A percentile compares a stretch with the other conserved stretches of the same genome.
phyloP scores from a whole-genome alignment of 2,888 invertebrate species.

The Drosophila gaucha region DNA sequence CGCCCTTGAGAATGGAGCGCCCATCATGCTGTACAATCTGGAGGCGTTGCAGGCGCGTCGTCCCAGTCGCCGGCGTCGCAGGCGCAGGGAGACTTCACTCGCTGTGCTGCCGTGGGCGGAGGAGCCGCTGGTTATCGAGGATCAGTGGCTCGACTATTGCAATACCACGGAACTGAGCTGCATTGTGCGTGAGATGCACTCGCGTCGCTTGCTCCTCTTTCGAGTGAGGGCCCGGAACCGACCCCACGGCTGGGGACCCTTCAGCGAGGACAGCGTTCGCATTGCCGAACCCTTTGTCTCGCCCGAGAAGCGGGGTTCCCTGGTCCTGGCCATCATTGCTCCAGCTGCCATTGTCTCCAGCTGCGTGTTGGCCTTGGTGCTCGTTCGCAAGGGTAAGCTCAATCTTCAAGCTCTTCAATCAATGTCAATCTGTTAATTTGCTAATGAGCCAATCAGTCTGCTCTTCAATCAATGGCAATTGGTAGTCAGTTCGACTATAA shows the following conservation, averaged over 20 bases:
- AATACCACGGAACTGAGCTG: slow-evolving; percentile 92
- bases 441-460: not conserved
- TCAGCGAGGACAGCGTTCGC: slow-evolving; percentile 89
- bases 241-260: slow-evolving; percentile 92
- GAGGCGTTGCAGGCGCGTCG: slow-evolving; percentile 87
- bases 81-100: slow-evolving; percentile 43
- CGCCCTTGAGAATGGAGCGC: slow-evolving; percentile 91
- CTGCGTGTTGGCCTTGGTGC: slow-evolving; percentile 78
- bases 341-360: slow-evolving; percentile 85
- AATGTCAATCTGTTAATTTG: not conserved
- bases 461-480: not conserved
- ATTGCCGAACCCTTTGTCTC: slow-evolving; percentile 83
- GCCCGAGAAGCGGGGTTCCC: slow-evolving; percentile 82
- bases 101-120: slow-evolving; percentile 86
- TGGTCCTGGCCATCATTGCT: slow-evolving; percentile 88
- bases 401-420: not conserved
- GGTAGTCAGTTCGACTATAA: too few species aligned
- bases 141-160: slow-evolving; percentile 88
- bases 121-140: slow-evolving; percentile 86
- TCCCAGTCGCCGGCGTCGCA: slow-evolving; percentile 50
- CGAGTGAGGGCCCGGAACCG: slow-evolving; percentile 91
- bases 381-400: slow-evolving; percentile 78
- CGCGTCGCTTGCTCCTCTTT: slow-evolving; percentile 88
- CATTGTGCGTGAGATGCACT: slow-evolving; percentile 88
- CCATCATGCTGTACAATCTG: slow-evolving; percentile 90